Base-by-base conservation (phyloP, 2,797 vertebrate genomes). In the Luscinia megarhynchos region DNA sequence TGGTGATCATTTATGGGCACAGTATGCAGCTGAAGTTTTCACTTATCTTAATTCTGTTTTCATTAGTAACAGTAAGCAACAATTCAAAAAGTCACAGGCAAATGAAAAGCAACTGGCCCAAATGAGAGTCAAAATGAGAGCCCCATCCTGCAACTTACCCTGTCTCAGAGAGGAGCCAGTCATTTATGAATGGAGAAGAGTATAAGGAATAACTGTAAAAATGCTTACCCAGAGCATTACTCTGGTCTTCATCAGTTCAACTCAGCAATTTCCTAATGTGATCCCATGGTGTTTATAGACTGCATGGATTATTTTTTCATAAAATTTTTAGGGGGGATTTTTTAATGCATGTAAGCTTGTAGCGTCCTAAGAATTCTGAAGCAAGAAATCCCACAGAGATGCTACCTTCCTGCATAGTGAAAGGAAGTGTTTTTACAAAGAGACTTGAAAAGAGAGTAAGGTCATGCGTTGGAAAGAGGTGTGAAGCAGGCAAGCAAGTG, bases 91-190 rank as follows among this genome's bases (percentile, higher is more conserved):
- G 59, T 16, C 5, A 7, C 6, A n/a, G 4, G 16, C 38, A 45
- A 53, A 70, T 87, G 10, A 79, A 74, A 27, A 74, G 26, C 43
- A 50, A 66, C 16, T 26, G 5, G 3, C 2, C 1, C 3, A 6
- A n/a, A n/a, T n/a, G n/a, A n/a, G n/a, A 15, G 15, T 32, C 9
- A 79, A 51, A 69, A 2, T 22, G 30, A 41, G 4, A 6, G 6
- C 12, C 6, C 4, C 3, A 5, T 66, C 14, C 45, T 24, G 7
- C 16, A 57, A 0, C 2, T 7, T 30, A 13, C 32, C 26, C 6
- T 66, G 2, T 61, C 53, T 69, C 22, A 24, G 53, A 40, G 8
- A 73, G 23, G 17, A 38, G 30, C 9, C 3, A 12, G 3, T 68
- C 9, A 50, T 26, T 55, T 41, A 32, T 2, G 4, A 54, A 41